phyloP scores from a whole-genome alignment of 1,140 invertebrate species.

The Diachasma alloeum region DNA sequence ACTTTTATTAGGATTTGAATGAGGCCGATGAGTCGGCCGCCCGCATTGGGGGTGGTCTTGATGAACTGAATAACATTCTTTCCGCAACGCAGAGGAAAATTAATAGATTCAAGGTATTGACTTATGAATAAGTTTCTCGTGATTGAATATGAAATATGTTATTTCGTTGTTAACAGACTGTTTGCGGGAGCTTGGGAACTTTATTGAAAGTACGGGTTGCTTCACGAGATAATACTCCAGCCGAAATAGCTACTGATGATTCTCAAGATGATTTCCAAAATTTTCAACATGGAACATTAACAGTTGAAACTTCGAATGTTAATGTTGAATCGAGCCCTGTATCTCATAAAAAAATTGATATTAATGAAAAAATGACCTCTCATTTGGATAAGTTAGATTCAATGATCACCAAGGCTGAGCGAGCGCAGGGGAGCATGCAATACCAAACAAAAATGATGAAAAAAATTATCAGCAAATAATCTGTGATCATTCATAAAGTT shows the following conservation, averaged over 20 bases:
- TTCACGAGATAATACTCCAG: conserved; percentile 50
- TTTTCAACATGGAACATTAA: conserved; percentile 45
- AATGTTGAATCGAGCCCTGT: conserved; percentile 37
- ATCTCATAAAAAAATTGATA: conserved; percentile 56
- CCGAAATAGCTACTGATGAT: conserved; percentile 34
- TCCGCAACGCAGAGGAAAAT: conserved; percentile 85
- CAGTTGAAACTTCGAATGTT: conserved; percentile 41
- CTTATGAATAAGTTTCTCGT: too few species aligned
- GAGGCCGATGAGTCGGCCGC: conserved; percentile 76
- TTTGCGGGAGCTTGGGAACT: conserved; percentile 73
- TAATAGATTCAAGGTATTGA: conserved; percentile 82
- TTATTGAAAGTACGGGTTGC: conserved; percentile 68
- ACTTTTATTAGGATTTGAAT: conserved; percentile 76
- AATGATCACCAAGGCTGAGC: conserved; percentile 73
- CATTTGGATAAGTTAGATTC: conserved; percentile 71
- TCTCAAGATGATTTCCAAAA: neutral
- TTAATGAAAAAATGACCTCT: conserved; percentile 68
- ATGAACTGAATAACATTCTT: conserved; percentile 83
- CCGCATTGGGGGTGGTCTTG: conserved; percentile 77
- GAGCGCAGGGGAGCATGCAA: conserved; percentile 72
- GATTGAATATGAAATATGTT: too few species aligned
- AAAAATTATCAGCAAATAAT: conserved; percentile 54
- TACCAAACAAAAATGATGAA: conserved; percentile 79
- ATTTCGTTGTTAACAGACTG: conserved; percentile 62
- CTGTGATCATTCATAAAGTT: neutral